Evolutionary conservation across 2,797 vertebrate species (phyloP).

Genomic region (Poeciliopsis gracilis): DNA sequence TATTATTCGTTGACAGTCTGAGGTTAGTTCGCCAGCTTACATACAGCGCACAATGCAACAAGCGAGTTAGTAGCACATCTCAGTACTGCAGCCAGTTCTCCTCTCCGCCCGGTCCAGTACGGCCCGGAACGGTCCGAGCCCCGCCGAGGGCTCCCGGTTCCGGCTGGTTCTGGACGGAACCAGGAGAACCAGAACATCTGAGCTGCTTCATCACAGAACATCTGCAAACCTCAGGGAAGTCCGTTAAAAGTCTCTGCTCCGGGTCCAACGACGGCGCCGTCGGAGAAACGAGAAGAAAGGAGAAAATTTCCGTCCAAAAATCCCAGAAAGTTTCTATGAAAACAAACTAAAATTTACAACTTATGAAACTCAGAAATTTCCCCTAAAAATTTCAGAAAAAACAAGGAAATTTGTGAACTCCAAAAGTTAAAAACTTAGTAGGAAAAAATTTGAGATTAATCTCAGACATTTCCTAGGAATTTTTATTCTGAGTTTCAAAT

Average conservation of each 20-base stretch:
- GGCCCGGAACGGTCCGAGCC: not conserved
- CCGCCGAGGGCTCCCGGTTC: not conserved
- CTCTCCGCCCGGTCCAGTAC: not conserved
- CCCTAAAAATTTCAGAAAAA: too few species aligned
- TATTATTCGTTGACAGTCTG: slow-evolving; percentile 73
- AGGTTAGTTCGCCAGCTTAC: slow-evolving; percentile 71
- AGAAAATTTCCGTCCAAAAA: too few species aligned
- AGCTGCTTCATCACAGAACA: slow-evolving; percentile 5
- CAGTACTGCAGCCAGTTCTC: slow-evolving; percentile 39
- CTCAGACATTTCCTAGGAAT: too few species aligned
- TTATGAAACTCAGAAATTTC: too few species aligned
- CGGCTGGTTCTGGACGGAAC: not conserved
- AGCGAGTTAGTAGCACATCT: slow-evolving; percentile 75
- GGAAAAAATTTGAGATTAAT: too few species aligned
- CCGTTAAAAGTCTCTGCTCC: slow-evolving; percentile 13
- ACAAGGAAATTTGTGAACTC: too few species aligned
- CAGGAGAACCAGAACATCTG: slow-evolving; percentile 10
- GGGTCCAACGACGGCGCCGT: not conserved
- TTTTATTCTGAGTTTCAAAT: too few species aligned
- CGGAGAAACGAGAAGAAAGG: too few species aligned
- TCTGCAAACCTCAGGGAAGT: slow-evolving; percentile 2
- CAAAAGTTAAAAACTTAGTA: too few species aligned
- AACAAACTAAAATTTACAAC: too few species aligned
- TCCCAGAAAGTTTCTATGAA: too few species aligned
- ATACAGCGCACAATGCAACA: slow-evolving; percentile 77